phyloP scores from a whole-genome alignment of 2,888 invertebrate species.

The Rosalia funebris region DNA sequence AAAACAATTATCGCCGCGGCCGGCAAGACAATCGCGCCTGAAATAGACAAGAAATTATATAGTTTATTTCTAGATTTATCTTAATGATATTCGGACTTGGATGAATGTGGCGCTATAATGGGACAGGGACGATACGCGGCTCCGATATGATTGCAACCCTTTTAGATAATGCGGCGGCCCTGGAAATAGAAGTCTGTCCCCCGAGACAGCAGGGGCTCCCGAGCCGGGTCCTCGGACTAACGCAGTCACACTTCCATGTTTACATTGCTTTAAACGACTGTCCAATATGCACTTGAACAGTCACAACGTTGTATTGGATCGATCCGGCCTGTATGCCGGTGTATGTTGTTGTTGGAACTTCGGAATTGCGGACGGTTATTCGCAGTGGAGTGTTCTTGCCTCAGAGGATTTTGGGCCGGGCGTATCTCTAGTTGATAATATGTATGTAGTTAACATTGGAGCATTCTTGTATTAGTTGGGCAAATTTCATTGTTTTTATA shows the following conservation, averaged over 20 bases:
- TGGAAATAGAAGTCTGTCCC: conserved; percentile 39
- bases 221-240: conserved; percentile 26
- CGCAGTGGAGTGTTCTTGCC: neutral
- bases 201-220: conserved; percentile 38
- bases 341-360: conserved; percentile 4
- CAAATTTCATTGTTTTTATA: too few relatives aligned
- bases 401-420: too few relatives aligned
- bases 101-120: conserved; percentile 33
- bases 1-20: conserved; percentile 18
- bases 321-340: conserved; percentile 21
- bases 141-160: conserved; percentile 37
- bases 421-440: too few relatives aligned
- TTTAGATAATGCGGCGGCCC: conserved; percentile 28
- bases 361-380: neutral
- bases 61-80: conserved; percentile 32
- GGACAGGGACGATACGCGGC: conserved; percentile 29
- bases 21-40: conserved; percentile 6
- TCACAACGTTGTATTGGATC: conserved; percentile 40
- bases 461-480: too few relatives aligned
- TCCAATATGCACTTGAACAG: conserved; percentile 46
- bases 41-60: conserved; percentile 26
- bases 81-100: conserved; percentile 45
- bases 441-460: too few relatives aligned
- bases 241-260: conserved; percentile 44
- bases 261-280: conserved; percentile 49